A percentile compares a stretch with the other conserved stretches of the same genome.
phyloP scores from a whole-genome alignment of 1,140 invertebrate genomes.

The Semibalanus balanoides region DNA sequence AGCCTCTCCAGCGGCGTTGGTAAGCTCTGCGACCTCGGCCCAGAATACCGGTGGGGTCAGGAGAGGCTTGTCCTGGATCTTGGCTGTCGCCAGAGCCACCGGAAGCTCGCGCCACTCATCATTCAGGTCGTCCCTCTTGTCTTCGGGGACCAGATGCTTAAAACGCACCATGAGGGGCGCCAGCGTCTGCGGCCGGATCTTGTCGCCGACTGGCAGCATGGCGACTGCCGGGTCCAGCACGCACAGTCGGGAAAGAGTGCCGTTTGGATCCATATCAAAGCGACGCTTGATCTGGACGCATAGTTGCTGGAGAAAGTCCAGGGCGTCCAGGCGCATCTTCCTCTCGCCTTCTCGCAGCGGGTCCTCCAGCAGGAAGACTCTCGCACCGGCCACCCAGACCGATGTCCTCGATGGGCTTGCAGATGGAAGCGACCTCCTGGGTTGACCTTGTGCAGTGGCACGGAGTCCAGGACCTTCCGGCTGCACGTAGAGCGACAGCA shows the following conservation, averaged over 20 bases:
- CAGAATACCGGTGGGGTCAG: not conserved
- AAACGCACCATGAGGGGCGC: not conserved
- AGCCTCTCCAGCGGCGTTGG: not conserved
- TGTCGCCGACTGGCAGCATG: not conserved
- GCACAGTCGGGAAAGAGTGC: not conserved
- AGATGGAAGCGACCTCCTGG: not conserved
- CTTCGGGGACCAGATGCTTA: not conserved
- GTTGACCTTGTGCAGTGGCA: not conserved
- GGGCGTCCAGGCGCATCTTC: not conserved
- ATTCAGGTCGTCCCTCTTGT: not conserved
- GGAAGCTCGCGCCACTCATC: not conserved
- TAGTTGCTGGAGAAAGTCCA: not conserved
- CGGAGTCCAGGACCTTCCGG: not conserved
- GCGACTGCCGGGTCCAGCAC: not conserved
- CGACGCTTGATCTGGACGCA: not conserved
- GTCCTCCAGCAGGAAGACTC: not conserved
- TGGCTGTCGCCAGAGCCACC: not conserved
- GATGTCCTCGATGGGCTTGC: not conserved
- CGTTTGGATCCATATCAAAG: not conserved
- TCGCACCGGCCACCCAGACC: not conserved
- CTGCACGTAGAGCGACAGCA: too few species aligned
- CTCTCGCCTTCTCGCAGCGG: not conserved
- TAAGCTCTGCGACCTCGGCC: not conserved
- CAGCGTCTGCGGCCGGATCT: too few species aligned
- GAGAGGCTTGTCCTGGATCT: not conserved